Conservation (phyloP, 2,113 vertebrate species). For the Cynoglossus semilaevis region DNA sequence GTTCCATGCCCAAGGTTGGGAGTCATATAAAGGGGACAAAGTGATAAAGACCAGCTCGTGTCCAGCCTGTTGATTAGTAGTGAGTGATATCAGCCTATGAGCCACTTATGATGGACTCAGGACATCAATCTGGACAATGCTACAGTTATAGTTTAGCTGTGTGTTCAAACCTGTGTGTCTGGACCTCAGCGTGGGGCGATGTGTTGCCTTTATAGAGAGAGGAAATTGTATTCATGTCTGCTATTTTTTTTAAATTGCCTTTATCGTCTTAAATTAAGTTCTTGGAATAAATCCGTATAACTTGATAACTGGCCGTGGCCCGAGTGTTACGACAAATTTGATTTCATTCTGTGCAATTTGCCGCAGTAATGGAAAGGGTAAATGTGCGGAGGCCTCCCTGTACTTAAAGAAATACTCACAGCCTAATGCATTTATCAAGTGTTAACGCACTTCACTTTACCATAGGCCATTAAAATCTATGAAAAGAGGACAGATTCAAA, state of each 20-base stretch:
- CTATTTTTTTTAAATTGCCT: constrained; percentile 6
- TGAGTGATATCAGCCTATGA: constrained; percentile 66
- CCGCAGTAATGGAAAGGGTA: constrained; percentile 45
- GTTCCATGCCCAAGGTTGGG: constrained; percentile 72
- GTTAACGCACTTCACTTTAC: constrained; percentile 58
- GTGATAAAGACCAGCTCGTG: constrained; percentile 76
- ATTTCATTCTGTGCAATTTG: constrained; percentile 53
- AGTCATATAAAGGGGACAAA: constrained; percentile 78
- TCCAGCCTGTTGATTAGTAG: constrained; percentile 75
- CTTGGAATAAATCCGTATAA: constrained; percentile 43
- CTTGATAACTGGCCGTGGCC: constrained; percentile 29
- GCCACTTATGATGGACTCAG: constrained; percentile 56
- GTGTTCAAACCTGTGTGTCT: constrained; percentile 13
- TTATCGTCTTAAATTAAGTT: constrained; percentile 36
- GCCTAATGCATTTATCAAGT: constrained; percentile 56
- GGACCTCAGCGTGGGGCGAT: constrained; percentile 5
- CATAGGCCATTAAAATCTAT: constrained; percentile 51
- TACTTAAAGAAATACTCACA: constrained; percentile 26
- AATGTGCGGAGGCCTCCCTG: constrained; percentile 42
- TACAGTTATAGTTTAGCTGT: constrained; percentile 34
- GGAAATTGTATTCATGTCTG: too few species aligned
- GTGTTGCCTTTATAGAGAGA: constrained; percentile 6
- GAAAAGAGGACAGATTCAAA: constrained; percentile 50
- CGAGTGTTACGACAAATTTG: constrained; percentile 30
- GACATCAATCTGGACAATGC: constrained; percentile 62